Evolutionary conservation across 2,888 invertebrate species (phyloP).

Genomic region (Andrena chrysosceles): DNA sequence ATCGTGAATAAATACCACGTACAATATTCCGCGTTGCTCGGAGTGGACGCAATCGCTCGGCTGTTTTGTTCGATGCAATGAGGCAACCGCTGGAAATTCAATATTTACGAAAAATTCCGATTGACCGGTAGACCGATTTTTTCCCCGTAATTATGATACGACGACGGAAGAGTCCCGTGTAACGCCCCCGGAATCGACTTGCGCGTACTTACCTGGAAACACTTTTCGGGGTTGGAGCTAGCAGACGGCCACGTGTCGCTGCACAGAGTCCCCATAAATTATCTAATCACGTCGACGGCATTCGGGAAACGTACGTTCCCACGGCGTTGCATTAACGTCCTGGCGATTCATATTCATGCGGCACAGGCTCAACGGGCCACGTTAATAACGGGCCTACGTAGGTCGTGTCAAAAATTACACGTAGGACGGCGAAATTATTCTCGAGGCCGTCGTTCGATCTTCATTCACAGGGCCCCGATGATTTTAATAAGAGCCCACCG

Average conservation of each 20-base stretch:
- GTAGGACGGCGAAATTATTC: background rate
- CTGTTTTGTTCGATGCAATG: background rate
- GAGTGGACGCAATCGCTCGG: background rate
- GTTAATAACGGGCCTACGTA: conserved; percentile 23
- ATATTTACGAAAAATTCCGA: conserved; percentile 16
- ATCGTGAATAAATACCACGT: conserved; percentile 15
- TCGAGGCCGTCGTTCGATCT: background rate
- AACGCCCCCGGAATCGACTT: background rate
- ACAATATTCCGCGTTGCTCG: background rate
- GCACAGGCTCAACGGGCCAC: conserved; percentile 25
- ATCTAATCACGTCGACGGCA: conserved; percentile 62
- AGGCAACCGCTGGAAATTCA: background rate
- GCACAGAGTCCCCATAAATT: conserved; percentile 53
- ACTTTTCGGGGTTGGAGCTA: conserved; percentile 13
- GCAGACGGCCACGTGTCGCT: conserved; percentile 22
- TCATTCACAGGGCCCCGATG: background rate
- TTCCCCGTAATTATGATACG: background rate
- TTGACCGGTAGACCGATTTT: background rate
- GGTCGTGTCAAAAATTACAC: conserved; percentile 5
- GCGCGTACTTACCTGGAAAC: conserved; percentile 48
- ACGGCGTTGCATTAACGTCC: conserved; percentile 46
- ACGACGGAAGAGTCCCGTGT: background rate
- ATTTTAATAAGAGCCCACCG: background rate
- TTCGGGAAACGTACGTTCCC: conserved; percentile 46
- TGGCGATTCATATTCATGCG: conserved; percentile 38